These are phyloP conservation scores for Allobates femoralis DNA, from an alignment of 2,797 vertebrate genomes.

Conservation along the genomic window DNA sequence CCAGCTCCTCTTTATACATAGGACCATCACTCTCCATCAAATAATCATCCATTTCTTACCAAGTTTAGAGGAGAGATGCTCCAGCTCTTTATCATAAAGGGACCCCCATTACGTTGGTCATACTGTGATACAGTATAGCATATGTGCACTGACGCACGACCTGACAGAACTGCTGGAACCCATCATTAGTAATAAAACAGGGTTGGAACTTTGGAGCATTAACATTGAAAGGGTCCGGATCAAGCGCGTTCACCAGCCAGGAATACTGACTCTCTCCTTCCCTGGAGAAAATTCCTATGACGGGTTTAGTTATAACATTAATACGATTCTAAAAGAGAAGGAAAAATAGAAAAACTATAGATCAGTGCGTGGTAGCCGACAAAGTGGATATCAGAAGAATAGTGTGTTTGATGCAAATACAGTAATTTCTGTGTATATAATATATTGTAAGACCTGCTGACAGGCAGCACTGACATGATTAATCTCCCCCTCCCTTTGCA, in stretches of 20 bases:
- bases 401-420: no score
- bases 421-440: no score
- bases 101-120: neutral
- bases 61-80: neutral
- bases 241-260: neutral
- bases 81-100: neutral
- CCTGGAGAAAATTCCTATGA: slow-evolving; percentile 6
- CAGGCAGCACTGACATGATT: no score
- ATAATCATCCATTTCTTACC: neutral
- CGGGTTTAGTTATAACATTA: no score
- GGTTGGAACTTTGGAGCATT: neutral
- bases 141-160: neutral
- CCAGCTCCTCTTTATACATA: no score
- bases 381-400: no score
- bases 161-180: neutral
- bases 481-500: no score
- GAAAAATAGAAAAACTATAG: no score
- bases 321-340: no score
- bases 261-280: neutral
- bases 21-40: neutral
- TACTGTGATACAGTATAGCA: neutral
- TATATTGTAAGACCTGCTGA: no score
- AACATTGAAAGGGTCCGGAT: neutral
- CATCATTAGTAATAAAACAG: neutral
- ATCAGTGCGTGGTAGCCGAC: no score